Base-by-base conservation (phyloP, 2,888 invertebrate species). In the Xestobium rufovillosum region DNA sequence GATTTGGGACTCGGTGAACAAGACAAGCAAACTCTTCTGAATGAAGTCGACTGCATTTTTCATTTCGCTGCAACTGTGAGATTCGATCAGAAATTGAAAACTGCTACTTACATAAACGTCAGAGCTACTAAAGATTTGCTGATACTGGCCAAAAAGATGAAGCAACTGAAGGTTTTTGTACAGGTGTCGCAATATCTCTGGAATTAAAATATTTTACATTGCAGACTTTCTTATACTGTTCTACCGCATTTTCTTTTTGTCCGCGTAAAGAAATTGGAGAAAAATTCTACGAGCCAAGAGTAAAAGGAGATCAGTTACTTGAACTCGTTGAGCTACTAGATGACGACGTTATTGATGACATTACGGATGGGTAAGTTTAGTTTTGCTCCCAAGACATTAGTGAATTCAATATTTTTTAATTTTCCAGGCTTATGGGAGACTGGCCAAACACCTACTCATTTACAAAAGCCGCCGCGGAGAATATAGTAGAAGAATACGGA, bases 381-480 rank as follows among this genome's bases (percentile, higher is more conserved):
- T n/a, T 32, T 14, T 17, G 6, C 9, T 34, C 14, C 10, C 10
- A 30, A 30, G n/a, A 30, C 14, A 30, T 8, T 14, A 3, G 13
- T 12, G n/a, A 14, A n/a, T 2, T 11, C 13, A 27, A 8, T 9
- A 28, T 13, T 13, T 28, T 53, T 11, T 29, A 11, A 6, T 17
- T 6, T 30, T 29, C 2, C 29, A 23, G 53, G 11, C 32, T 55
- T 14, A 29, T 52, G 16, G 49, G 47, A 36, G 42, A 53, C 44
- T 55, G 44, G 43, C 61, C 61, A 9, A 92, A 94, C 57, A 90
- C 90, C 0, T 94, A 92, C 59, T 83, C 88, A 2, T 84, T 81
- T 57, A 91, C 92, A 0, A 94, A 94, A 67, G 86, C 88, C 1
- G 66, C 91, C 1, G 88, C 88, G 0, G 94, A 94, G 56, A 76